These are phyloP conservation scores for Salminus brasiliensis DNA, from an alignment of 2,113 vertebrate species.

Conservation along the genomic window DNA sequence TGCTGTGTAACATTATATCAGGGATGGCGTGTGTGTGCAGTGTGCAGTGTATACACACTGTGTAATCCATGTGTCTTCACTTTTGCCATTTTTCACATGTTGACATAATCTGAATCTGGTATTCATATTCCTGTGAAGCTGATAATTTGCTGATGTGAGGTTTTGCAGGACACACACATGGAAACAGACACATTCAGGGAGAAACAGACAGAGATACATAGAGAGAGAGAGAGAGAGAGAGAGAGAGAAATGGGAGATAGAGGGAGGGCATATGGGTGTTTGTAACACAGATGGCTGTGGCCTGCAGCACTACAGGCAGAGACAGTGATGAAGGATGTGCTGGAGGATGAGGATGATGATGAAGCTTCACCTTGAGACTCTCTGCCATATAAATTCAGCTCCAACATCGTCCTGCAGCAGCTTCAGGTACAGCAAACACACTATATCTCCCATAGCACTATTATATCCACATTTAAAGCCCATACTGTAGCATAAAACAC, in stretches of 20 bases:
- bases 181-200: too few relatives aligned
- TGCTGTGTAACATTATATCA: too few relatives aligned
- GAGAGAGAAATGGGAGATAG: not conserved
- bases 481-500: not conserved
- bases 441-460: not conserved
- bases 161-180: too few relatives aligned
- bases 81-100: too few relatives aligned
- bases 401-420: not conserved
- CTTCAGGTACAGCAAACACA: not conserved
- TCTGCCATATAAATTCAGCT: not conserved
- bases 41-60: too few relatives aligned
- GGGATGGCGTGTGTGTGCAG: too few relatives aligned
- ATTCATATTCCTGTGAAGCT: too few relatives aligned
- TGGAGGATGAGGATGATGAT: not conserved
- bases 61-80: too few relatives aligned
- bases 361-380: not conserved
- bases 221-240: not conserved
- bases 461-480: too few relatives aligned
- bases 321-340: conserved; percentile 15
- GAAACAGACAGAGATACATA: not conserved
- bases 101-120: too few relatives aligned
- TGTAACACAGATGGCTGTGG: conserved; percentile 20
- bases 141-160: too few relatives aligned
- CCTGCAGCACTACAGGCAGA: not conserved
- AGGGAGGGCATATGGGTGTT: conserved; percentile 1